Conservation (phyloP, 2,888 invertebrate species). For the Elysia crispata region DNA sequence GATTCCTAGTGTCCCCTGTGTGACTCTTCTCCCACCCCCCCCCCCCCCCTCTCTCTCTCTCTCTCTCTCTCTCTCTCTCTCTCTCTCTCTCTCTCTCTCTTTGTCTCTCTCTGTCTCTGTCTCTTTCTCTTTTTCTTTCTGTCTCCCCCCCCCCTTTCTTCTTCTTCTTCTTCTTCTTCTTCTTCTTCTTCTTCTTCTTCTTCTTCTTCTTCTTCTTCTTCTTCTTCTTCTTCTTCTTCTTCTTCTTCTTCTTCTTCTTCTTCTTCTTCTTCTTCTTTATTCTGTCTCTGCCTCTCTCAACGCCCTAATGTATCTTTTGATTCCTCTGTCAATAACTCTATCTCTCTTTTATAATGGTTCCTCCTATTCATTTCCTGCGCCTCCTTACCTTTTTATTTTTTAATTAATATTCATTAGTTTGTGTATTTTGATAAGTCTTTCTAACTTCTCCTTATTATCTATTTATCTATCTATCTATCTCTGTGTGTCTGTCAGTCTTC, state of each 20-base stretch:
- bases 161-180: constrained; percentile 13
- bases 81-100: neutral
- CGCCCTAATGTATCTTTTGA: no score
- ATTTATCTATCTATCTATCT: no score
- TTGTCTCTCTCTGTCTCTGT: neutral
- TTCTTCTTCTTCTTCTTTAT: neutral
- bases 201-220: neutral
- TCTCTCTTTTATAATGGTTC: no score
- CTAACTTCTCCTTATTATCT: no score
- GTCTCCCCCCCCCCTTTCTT: neutral
- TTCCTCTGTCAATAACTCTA: no score
- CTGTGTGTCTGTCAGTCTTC: no score
- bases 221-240: neutral
- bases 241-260: neutral
- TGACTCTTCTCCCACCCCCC: neutral
- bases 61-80: constrained; percentile 9
- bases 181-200: constrained; percentile 4
- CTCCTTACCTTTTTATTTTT: no score
- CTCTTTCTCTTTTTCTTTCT: neutral
- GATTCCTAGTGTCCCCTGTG: no score
- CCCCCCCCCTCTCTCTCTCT: constrained; percentile 18
- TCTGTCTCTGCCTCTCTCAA: neutral
- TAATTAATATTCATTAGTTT: no score
- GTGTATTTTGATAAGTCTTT: no score
- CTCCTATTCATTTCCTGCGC: no score